Evolutionary conservation across 2,888 invertebrate genomes (phyloP), one percentile per base, ranked within the genome.

Genomic region (Pollenia labialis): DNA sequence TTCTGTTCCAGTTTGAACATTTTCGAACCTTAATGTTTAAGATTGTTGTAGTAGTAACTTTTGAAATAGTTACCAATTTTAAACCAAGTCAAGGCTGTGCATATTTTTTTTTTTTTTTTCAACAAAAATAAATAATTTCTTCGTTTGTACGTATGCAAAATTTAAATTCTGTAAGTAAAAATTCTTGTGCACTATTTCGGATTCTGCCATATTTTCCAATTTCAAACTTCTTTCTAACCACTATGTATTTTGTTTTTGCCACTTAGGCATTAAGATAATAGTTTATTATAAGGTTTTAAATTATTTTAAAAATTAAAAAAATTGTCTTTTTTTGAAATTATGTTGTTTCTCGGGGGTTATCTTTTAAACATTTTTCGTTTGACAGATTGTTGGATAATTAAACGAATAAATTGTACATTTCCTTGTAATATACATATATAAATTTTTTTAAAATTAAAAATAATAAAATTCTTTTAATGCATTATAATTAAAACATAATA

Each of bases 341-440:
- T 81, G 86, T 88, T 86, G 87, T 88, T 88, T 88, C 82, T 86
- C 88, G 88, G 88, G 88, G 88, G 86, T 85, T 76, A 62, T 62
- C 40, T 80, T 80, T 62, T 18, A 32, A 32, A 32, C 32, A 32
- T 32, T 32, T 32, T 32, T 32, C 32, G 32, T 50, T 32, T 42
- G 42, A 46, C 12, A 54, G 14, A 4, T 46, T 54, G 2, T 42
- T 50, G 18, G 12, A 56, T 12, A 16, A 48, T 62, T 64, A 14
- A 64, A 64, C 52, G 46, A 14, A 58, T 23, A 18, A 10, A 18
- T 56, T 44, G 44, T 54, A 71, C 44, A 56, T 71, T 56, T 71
- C 18, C 44, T 16, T 44, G 23, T 42, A 46, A 46, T 56, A 58
- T 58, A 44, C 46, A n/a, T 18, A 2, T 18, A 18, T 1, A 44